phyloP scores from a whole-genome alignment of 2,113 vertebrate genomes.

The Rafetus swinhoei region DNA sequence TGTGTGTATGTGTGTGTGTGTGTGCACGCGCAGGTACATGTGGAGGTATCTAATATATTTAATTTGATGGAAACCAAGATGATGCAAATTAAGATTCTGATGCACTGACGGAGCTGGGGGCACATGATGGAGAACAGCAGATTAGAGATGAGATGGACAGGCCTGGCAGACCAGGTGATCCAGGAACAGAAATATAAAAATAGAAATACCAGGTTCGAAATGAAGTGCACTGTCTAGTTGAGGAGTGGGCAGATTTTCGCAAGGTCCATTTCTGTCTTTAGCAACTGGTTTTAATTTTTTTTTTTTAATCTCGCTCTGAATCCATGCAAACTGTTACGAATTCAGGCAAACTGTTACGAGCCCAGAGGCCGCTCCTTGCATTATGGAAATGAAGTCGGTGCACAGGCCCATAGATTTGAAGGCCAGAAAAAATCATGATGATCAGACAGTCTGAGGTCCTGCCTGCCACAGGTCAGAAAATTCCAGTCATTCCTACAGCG shows the following conservation, averaged over 20 bases:
- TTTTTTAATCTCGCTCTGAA: neutral
- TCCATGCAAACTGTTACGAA: rapidly evolving
- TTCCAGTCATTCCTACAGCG: neutral
- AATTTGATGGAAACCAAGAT: neutral
- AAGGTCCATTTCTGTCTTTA: neutral
- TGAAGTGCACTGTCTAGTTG: neutral
- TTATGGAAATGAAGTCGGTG: neutral
- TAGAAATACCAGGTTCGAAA: neutral
- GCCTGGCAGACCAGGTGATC: neutral
- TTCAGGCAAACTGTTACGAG: rapidly evolving
- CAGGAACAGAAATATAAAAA: too few relatives aligned
- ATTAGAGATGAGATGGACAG: neutral
- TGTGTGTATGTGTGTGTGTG: too few relatives aligned
- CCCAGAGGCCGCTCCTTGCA: neutral
- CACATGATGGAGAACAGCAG: neutral
- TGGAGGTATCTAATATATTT: neutral
- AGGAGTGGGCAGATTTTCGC: neutral
- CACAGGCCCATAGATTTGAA: neutral
- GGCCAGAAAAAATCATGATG: neutral
- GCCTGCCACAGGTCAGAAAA: neutral
- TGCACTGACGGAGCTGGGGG: neutral
- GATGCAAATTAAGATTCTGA: neutral
- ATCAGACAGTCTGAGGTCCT: neutral
- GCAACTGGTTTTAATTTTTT: neutral
- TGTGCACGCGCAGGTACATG: too few relatives aligned